Percentiles rank a stretch among this genome's conserved stretches.
Conservation (phyloP, 1,140 invertebrate species). For the Polypedilum vanderplanki region DNA sequence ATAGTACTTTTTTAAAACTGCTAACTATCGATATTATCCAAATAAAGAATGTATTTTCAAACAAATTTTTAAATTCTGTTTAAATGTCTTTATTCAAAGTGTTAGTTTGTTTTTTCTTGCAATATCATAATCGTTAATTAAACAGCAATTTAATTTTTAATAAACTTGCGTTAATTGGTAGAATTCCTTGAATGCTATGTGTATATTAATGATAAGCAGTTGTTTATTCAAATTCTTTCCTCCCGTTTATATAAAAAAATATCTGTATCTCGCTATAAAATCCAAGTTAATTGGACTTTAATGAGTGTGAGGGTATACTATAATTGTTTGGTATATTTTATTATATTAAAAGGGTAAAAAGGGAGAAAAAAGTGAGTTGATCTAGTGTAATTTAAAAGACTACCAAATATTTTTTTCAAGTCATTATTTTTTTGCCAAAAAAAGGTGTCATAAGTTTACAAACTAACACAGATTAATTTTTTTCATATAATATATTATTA, state of each 20-base stretch:
- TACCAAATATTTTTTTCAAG: background rate
- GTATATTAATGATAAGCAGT: background rate
- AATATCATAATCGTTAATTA: background rate
- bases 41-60: too few species aligned
- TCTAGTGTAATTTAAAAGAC: background rate
- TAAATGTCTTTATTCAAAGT: conserved; percentile 14
- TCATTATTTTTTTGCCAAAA: background rate
- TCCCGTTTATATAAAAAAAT: background rate
- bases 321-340: background rate
- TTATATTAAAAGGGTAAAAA: background rate
- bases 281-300: background rate
- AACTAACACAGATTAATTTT: conserved; percentile 1
- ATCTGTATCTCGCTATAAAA: background rate
- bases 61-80: background rate
- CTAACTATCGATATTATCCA: too few species aligned
- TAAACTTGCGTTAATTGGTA: background rate
- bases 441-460: background rate
- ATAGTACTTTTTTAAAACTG: background rate
- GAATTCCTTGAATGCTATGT: background rate
- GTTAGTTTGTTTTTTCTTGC: conserved; percentile 5
- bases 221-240: background rate
- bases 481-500: background rate
- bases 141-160: background rate
- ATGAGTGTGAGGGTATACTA: background rate
- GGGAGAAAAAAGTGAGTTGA: background rate